These are phyloP conservation scores for Microcebus jonahi DNA, from an alignment of 2,113 vertebrate species.

Conservation along the genomic window DNA sequence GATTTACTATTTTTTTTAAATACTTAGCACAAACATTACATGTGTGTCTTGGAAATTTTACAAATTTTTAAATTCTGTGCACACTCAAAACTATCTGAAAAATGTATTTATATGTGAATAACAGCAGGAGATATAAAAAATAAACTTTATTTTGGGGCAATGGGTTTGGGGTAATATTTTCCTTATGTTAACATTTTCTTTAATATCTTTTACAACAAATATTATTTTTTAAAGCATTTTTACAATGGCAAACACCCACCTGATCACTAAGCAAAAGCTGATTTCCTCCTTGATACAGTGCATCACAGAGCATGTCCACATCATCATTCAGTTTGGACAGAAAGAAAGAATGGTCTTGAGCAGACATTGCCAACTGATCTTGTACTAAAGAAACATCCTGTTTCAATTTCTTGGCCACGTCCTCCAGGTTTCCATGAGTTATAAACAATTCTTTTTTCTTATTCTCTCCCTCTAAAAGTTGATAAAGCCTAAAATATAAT, in stretches of 20 bases:
- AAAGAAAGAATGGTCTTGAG: slow-evolving; percentile 84
- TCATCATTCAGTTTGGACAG: slow-evolving; percentile 84
- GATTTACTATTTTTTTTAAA: neutral
- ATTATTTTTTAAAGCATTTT: slow-evolving; percentile 28
- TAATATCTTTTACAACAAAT: neutral
- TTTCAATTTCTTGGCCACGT: slow-evolving; percentile 85
- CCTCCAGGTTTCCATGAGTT: slow-evolving; percentile 89
- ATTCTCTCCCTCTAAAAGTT: slow-evolving; percentile 88
- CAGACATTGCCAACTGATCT: slow-evolving; percentile 83
- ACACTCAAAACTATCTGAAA: slow-evolving; percentile 4
- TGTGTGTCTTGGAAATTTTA: slow-evolving; percentile 11
- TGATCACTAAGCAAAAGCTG: slow-evolving; percentile 88
- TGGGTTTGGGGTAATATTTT: neutral
- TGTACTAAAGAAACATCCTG: slow-evolving; percentile 81
- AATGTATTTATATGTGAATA: neutral
- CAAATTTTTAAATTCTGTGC: neutral
- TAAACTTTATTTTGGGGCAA: neutral
- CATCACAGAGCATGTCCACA: slow-evolving; percentile 84
- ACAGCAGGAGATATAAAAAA: neutral
- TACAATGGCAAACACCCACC: slow-evolving; percentile 83
- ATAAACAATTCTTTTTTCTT: slow-evolving; percentile 89
- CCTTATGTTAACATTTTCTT: slow-evolving; percentile 17
- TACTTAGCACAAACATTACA: neutral
- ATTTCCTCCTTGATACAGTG: slow-evolving; percentile 87
- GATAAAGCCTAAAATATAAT: slow-evolving; percentile 87